These are phyloP conservation scores for Diglossa brunneiventris DNA, from an alignment of 2,113 vertebrate genomes.

Conservation along the genomic window DNA sequence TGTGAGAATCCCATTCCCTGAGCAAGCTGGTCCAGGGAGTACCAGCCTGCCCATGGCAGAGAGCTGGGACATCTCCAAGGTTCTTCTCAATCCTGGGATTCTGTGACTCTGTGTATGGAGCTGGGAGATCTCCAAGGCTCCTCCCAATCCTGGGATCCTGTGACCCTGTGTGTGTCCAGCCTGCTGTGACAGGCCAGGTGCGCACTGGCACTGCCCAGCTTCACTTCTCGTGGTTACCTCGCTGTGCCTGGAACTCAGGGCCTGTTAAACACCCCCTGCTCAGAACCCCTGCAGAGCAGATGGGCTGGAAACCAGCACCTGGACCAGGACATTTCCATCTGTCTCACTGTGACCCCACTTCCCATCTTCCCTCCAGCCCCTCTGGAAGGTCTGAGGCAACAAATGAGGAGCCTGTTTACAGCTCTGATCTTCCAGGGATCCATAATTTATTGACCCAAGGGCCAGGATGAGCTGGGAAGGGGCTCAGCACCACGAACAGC, in stretches of 20 bases:
- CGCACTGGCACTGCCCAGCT: background rate
- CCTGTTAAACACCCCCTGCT: background rate
- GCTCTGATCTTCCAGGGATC: background rate
- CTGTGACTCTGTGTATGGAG: background rate
- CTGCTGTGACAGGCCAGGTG: background rate
- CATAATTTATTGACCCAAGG: background rate
- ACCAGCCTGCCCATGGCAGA: background rate
- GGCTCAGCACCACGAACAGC: background rate
- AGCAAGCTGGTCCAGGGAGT: background rate
- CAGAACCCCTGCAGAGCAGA: background rate
- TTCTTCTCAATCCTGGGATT: background rate
- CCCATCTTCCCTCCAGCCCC: background rate
- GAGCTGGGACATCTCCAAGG: background rate
- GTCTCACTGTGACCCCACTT: background rate
- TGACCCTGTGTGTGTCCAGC: background rate
- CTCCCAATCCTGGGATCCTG: background rate
- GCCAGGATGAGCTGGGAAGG: background rate
- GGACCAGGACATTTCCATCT: background rate
- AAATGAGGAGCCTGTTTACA: background rate
- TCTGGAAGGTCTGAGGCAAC: background rate
- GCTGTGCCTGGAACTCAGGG: background rate
- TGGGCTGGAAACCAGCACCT: rapidly evolving
- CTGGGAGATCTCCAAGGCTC: background rate
- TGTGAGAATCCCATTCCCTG: background rate
- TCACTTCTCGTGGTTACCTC: background rate